These are phyloP conservation scores for Drosophila asahinai DNA, from an alignment of 1,140 invertebrate species.

Conservation along the genomic window DNA sequence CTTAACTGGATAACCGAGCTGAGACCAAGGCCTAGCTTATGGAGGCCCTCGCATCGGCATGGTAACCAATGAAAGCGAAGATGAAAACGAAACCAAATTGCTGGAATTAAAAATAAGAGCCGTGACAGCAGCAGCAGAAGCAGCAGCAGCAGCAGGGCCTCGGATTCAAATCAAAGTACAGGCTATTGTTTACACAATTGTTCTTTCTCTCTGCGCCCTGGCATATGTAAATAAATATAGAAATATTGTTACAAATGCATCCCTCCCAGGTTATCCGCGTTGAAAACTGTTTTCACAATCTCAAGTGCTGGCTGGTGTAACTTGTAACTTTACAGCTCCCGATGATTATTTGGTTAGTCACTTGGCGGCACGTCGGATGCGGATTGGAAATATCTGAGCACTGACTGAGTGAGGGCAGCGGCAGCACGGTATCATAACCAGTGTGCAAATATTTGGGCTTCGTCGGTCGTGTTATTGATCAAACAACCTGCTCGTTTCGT, in stretches of 20 bases:
- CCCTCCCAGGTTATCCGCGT: slow-evolving; percentile 9
- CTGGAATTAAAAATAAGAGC: slow-evolving; percentile 5
- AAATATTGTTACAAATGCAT: slow-evolving; percentile 50
- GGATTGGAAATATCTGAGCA: slow-evolving; percentile 51
- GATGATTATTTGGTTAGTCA: slow-evolving; percentile 35
- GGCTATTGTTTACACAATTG: slow-evolving; percentile 65
- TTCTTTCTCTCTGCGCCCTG: slow-evolving; percentile 12
- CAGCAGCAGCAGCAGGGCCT: slow-evolving; percentile 14
- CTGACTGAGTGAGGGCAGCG: slow-evolving; percentile 48
- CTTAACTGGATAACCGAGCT: slow-evolving; percentile 30
- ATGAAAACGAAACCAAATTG: slow-evolving; percentile 48
- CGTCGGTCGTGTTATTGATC: slow-evolving; percentile 64
- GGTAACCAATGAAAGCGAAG: slow-evolving; percentile 31
- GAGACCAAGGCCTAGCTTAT: slow-evolving; percentile 4
- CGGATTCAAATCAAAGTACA: slow-evolving; percentile 23
- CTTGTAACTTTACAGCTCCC: slow-evolving; percentile 10
- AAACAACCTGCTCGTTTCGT: slow-evolving; percentile 70
- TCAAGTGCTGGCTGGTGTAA: slow-evolving; percentile 6
- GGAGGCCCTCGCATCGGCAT: slow-evolving; percentile 15
- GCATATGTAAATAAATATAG: slow-evolving; percentile 23
- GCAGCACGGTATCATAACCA: slow-evolving; percentile 22
- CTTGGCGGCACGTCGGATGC: slow-evolving; percentile 57
- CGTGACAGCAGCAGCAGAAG: neutral
- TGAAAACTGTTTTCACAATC: slow-evolving; percentile 25
- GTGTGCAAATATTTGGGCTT: slow-evolving; percentile 60